A percentile compares a stretch with the other conserved stretches of the same genome.
phyloP scores from a whole-genome alignment of 2,888 invertebrate genomes.

The Cryptocephalus moraei region DNA sequence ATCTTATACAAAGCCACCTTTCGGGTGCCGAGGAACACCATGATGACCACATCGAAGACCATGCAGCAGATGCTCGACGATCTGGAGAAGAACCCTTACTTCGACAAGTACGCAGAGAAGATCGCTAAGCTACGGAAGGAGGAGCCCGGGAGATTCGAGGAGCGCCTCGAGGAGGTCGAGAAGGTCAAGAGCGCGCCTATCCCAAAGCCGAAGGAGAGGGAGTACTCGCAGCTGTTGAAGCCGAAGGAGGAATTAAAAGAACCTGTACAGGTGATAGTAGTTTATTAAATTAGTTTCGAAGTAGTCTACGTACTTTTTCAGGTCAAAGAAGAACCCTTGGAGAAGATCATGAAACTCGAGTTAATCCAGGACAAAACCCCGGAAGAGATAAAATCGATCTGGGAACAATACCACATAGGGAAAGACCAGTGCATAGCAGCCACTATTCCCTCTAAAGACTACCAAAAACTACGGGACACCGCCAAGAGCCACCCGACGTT shows the following conservation, averaged over 20 bases:
- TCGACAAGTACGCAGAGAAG: constrained; percentile 69
- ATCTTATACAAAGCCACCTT: constrained; percentile 19
- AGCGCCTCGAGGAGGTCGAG: constrained; percentile 48
- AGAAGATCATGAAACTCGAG: constrained; percentile 68
- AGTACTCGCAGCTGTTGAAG: constrained; percentile 54
- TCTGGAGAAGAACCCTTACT: constrained; percentile 63
- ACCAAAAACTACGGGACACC: constrained; percentile 46
- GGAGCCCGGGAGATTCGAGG: constrained; percentile 64
- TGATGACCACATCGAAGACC: constrained; percentile 36
- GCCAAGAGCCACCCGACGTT: constrained; percentile 59
- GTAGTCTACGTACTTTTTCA: too few relatives aligned
- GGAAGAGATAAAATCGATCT: constrained; percentile 64
- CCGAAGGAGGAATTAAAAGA: constrained; percentile 43
- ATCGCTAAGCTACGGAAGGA: constrained; percentile 64
- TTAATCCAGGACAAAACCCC: constrained; percentile 58
- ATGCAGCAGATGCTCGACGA: constrained; percentile 45
- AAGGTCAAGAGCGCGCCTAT: constrained; percentile 35
- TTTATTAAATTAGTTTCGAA: too few relatives aligned
- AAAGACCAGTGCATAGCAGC: constrained; percentile 62
- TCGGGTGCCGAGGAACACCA: constrained; percentile 16
- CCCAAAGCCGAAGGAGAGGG: constrained; percentile 36
- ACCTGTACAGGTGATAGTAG: constrained; percentile 5
- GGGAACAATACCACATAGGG: constrained; percentile 70
- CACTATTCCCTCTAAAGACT: constrained; percentile 52
- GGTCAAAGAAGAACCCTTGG: constrained; percentile 41